Base-by-base conservation (phyloP, 1,140 invertebrate genomes). In the Glomeris maerens region DNA sequence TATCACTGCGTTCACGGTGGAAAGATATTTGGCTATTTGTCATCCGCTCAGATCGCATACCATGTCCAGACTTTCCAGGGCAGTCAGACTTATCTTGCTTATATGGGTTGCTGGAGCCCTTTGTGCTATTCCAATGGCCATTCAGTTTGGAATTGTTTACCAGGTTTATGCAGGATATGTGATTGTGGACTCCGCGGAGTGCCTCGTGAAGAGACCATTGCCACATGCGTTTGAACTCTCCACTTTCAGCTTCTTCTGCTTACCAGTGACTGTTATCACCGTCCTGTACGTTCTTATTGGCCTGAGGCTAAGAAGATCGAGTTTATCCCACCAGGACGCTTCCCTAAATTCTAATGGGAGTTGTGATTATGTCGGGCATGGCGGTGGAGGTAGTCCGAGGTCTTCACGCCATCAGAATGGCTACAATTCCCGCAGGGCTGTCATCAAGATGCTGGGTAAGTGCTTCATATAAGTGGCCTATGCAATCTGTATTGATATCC, bases 21-120 rank as follows among this genome's bases (percentile, higher is more conserved):
- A 97, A 65, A 68, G 93, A 42, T 98, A 95, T 65, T 77, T 95
- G 20, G 91, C 89, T 14, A 94, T 96, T 55, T 94, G 90, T 66
- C 82, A 92, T 64, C 90, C 91, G 0, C 82, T 95, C 55, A 70
- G 84, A 57, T 81, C 84, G 0, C 87, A 92, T 61, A 87, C 82
- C 1, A 81, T 89, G 72, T 84, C 83, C 0, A 84, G 72, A 50
- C 62, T 78, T 17, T 72, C 73, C 14, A 64, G 80, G 29, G 78
- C 75, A 14, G 62, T 79, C 17, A 72, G 72, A 51, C 70, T 73
- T 47, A 77, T 81, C 28, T 47, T 74, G 2, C 58, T 66, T 17
- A 75, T 78, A 49, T 80, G 78, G 78, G 54, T 76, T 0, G 55
- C 74, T 1, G 68, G 74, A 25, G 60, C 70, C 14, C 69, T 78